Conservation (phyloP, 2,888 invertebrate genomes). For the Tethea ocularis region DNA sequence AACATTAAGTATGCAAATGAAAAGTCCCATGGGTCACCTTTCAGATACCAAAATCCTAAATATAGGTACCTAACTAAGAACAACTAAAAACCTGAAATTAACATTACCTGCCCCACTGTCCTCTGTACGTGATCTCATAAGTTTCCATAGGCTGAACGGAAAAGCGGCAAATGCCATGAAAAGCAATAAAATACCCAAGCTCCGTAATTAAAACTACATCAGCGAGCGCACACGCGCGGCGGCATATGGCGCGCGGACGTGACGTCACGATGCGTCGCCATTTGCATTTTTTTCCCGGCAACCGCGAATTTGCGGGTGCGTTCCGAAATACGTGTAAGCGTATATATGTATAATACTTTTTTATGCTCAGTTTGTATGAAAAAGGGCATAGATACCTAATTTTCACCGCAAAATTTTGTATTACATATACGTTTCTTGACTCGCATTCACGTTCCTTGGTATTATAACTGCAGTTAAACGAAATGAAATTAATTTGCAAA, state of each 20-base stretch:
- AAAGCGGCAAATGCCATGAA: constrained; percentile 16
- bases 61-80: neutral
- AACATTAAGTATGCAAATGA: too few relatives aligned
- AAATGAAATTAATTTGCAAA: constrained; percentile 20
- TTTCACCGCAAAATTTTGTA: too few relatives aligned
- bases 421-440: too few relatives aligned
- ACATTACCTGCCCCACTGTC: neutral
- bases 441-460: neutral
- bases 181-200: constrained; percentile 52
- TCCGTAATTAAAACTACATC: constrained; percentile 64
- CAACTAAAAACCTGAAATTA: neutral
- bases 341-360: neutral
- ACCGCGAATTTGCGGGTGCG: constrained; percentile 49
- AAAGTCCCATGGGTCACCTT: too few relatives aligned
- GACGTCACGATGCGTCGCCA: constrained; percentile 65
- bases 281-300: constrained; percentile 68
- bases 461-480: constrained; percentile 1
- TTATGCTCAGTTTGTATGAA: neutral
- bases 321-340: constrained; percentile 25
- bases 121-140: neutral
- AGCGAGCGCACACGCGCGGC: constrained; percentile 45
- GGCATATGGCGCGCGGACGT: constrained; percentile 56
- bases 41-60: too few relatives aligned
- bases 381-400: neutral
- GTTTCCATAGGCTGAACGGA: constrained; percentile 7